Evolutionary conservation across 2,888 invertebrate genomes (phyloP), one percentile per base, ranked within the genome.

Genomic region (Tillus elongatus): DNA sequence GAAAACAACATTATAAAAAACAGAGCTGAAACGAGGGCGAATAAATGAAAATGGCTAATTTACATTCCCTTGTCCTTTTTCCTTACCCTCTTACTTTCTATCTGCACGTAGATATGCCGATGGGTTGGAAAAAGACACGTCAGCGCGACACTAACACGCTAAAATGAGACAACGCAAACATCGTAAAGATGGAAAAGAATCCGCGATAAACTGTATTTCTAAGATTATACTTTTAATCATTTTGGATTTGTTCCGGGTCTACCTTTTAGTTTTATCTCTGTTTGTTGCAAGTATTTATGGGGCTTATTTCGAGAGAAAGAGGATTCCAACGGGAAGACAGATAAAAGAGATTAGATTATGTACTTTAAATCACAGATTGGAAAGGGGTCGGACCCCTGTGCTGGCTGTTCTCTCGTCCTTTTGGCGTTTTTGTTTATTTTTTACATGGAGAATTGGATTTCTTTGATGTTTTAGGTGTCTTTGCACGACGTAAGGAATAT

Each of bases 11-110:
- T 49, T 40, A 53, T 47, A 56, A 58, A 57, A 57, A 54, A 53
- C 51, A 43, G 49, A 52, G 51, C 54, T 57, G 51, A 56, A 59
- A 57, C 53, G 57, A 54, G 59, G 56, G 56, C 57, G 60, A 60
- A 58, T 60, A 60, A 61, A 61, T 58, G 61, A 60, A 61, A 61
- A 60, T 58, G 58, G 60, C 61, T 61, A 61, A 61, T 61, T 61
- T 61, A 60, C 58, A 61, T 61, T 58, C 60, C 57, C 58, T 52
- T 56, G 54, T 57, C 56, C 54, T 52, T 52, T 46, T 47, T 42
- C 13, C 39, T 39, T 36, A 40, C 41, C 32, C 40, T 39, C 13
- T 11, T 37, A 45, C 40, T 45, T 38, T 11, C 10, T 30, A 12
- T 15, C 4, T 29, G 6, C 6, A 6, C 24, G 24, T 8, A n/a